Base-by-base conservation (phyloP, 2,888 invertebrate species). In the Mycalesis mineus region DNA sequence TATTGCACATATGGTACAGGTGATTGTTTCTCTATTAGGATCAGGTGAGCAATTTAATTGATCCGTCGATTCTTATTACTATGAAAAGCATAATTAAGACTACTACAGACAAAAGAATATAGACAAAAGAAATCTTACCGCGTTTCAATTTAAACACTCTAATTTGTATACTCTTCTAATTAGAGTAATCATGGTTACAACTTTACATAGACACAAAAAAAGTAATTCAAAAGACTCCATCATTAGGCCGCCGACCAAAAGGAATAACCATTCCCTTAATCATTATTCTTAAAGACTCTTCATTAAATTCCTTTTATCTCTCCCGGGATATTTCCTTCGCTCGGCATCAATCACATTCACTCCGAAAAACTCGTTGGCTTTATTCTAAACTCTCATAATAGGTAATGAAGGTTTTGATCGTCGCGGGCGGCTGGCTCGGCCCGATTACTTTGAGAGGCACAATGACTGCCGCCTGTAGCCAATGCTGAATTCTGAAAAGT, bases 381-480 rank as follows among this genome's bases (percentile, higher is more conserved):
- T 86, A 88, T 88, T 88, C 87, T 88, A 88, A 89, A 89, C 86
- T 88, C 88, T 88, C 88, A 87, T 89, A 89, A 88, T 88, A 88
- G 88, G 88, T 88, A 88, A 88, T 89, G 86, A 86, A 88, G 85
- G 85, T 82, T 82, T 78, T 79, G 82, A 85, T 85, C 83, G 85
- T 76, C 77, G 80, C 77, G 80, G 80, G 75, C 76, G 84, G 82
- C 86, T 88, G 88, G 71, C 79, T 75, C 71, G 72, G 80, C 74
- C 79, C 84, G 88, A 88, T 88, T 88, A 88, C 88, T 87, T 86
- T 84, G 87, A 84, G 80, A 78, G 80, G 73, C 76, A 87, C 87
- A 88, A 88, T 88, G 85, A 84, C 81, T 82, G 76, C 81, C 78
- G 81, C 77, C 83, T 83, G 82, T 82, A 83, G 77, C 81, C 85